A percentile compares a stretch with the other conserved stretches of the same genome.
Conservation (phyloP, 2,113 vertebrate genomes). For the Furnarius figulus region DNA sequence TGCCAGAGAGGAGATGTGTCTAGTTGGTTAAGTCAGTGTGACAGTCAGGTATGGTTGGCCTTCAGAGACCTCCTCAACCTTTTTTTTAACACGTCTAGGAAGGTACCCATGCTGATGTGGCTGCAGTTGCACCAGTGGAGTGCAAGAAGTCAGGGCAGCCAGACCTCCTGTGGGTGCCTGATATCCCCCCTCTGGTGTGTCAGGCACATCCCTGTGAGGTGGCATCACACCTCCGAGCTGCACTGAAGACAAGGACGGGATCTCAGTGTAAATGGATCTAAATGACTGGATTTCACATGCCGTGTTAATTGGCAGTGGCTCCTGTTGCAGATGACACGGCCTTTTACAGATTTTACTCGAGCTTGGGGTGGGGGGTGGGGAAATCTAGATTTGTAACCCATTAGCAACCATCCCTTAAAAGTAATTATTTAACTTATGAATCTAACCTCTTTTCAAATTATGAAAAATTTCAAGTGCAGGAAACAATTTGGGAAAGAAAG, state of each 20-base stretch:
- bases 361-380: background rate
- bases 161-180: background rate
- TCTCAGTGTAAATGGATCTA: background rate
- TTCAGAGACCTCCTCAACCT: background rate
- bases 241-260: background rate
- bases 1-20: background rate
- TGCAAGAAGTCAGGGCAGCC: background rate
- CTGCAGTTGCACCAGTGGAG: background rate
- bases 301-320: background rate
- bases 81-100: background rate
- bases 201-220: background rate
- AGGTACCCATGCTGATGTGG: background rate
- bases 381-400: background rate
- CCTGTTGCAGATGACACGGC: accelerated
- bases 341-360: background rate
- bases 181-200: accelerated
- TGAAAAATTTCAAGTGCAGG: background rate
- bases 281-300: background rate
- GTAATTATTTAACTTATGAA: background rate
- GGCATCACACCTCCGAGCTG: background rate
- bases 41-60: background rate
- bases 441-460: background rate
- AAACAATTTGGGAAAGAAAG: background rate
- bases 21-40: background rate
- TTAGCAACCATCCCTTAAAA: background rate